Base-by-base conservation (phyloP, 2,888 invertebrate genomes). In the Chrysotoxum bicinctum region DNA sequence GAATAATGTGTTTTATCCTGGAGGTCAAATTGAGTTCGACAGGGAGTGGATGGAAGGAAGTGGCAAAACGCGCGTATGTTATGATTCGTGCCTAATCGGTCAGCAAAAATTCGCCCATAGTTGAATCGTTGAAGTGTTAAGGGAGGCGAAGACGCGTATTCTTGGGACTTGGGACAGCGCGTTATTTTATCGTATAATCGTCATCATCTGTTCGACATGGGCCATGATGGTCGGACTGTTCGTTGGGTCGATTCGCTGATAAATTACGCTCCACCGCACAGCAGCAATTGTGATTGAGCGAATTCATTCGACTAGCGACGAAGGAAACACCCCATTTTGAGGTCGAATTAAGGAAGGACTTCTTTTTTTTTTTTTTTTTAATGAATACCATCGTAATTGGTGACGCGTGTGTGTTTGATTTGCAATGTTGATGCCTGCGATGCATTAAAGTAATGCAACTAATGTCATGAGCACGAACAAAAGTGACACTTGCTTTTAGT, bases 31-130 rank as follows among this genome's bases (percentile, higher is more conserved):
- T 64, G 62, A 45, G 26, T 64, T 35, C 50, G 37, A 26, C 23
- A 69, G 26, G 26, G 32, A 9, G 43, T 16, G 26, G 14, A 16
- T 8, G 19, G 9, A 54, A 45, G 16, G 19, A 52, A 32, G 37
- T 70, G 52, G 32, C 68, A 60, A 70, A 60, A 21, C 5, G n/a
- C 19, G 69, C 85, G 80, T 85, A 77, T 85, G 85, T 85, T 85
- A 85, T 85, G 85, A 85, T 85, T 85, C 85, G 76, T 85, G 85
- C 68, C 81, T 85, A 85, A 85, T 85, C 85, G 85, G 85, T 85
- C 85, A 85, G 76, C 76, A 85, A 85, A 85, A 77, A 81, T 81
- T 43, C 77, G 69, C 85, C 73, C 58, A 58, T 58, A 76, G 68
- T 69, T 85, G 48, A 64, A 85, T 21, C 73, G 76, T 64, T 85